Conservation (phyloP, 2,113 vertebrate species). For the Gambusia holbrooki region DNA sequence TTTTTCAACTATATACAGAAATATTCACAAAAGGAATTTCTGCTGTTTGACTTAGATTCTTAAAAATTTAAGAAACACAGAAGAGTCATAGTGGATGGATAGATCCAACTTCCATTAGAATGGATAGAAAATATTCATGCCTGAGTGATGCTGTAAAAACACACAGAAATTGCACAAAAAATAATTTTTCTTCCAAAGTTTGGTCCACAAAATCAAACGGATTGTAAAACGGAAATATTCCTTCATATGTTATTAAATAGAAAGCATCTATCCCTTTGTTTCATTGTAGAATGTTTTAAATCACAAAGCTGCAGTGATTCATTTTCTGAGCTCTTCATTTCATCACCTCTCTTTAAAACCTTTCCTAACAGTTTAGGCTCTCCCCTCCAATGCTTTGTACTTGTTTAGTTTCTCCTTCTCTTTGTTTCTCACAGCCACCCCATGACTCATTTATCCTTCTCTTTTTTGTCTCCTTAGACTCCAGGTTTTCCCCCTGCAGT, state of each 20-base stretch:
- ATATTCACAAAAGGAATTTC: no score
- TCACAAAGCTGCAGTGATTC: no score
- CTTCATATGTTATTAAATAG: neutral
- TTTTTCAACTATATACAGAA: no score
- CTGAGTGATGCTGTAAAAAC: no score
- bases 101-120: no score
- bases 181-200: no score
- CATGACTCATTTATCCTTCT: conserved; percentile 62
- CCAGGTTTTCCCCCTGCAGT: conserved; percentile 55
- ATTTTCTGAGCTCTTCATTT: neutral
- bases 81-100: no score
- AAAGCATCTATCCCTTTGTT: neutral
- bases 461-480: conserved; percentile 60
- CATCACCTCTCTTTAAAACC: neutral
- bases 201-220: neutral
- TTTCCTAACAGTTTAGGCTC: neutral
- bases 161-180: no score
- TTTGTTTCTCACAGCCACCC: conserved; percentile 25
- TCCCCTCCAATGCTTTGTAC: neutral
- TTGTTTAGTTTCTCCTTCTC: conserved; percentile 5
- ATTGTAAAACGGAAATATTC: neutral
- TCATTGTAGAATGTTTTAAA: no score
- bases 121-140: no score
- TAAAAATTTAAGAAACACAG: no score
- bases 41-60: no score